phyloP scores from a whole-genome alignment of 2,888 invertebrate genomes.

The Synergus umbraculus region DNA sequence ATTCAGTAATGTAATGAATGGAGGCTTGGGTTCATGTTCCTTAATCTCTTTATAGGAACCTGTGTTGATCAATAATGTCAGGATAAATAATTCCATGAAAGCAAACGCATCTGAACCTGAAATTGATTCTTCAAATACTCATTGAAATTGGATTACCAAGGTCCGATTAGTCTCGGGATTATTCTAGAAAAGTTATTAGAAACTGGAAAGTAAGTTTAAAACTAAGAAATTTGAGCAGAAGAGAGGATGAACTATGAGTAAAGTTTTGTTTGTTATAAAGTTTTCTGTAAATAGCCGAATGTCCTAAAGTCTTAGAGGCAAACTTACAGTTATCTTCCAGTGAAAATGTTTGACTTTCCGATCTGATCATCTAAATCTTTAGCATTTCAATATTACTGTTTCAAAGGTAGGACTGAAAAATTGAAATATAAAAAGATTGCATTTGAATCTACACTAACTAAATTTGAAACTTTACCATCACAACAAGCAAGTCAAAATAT shows the following conservation, averaged over 20 bases:
- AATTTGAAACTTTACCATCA: not conserved
- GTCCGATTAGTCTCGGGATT: constrained; percentile 27
- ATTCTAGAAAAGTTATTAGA: constrained; percentile 22
- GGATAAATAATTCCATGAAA: not conserved
- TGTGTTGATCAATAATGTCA: not conserved
- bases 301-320: not conserved
- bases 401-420: not conserved
- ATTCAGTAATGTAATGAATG: constrained; percentile 1
- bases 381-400: not conserved
- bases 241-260: constrained; percentile 28
- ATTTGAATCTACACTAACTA: not conserved
- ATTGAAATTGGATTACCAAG: constrained; percentile 9
- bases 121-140: constrained; percentile 3
- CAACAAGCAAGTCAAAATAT: constrained; percentile 9
- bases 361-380: not conserved
- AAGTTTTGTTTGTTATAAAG: constrained; percentile 38
- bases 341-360: constrained; percentile 4
- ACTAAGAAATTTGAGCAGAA: constrained; percentile 18
- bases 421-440: not conserved
- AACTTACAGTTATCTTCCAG: not conserved
- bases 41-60: not conserved
- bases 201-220: constrained; percentile 30
- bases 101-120: not conserved
- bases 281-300: constrained; percentile 7
- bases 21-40: not conserved